Conservation (phyloP, 1,140 invertebrate genomes). For the Dufourea novaeangliae region DNA sequence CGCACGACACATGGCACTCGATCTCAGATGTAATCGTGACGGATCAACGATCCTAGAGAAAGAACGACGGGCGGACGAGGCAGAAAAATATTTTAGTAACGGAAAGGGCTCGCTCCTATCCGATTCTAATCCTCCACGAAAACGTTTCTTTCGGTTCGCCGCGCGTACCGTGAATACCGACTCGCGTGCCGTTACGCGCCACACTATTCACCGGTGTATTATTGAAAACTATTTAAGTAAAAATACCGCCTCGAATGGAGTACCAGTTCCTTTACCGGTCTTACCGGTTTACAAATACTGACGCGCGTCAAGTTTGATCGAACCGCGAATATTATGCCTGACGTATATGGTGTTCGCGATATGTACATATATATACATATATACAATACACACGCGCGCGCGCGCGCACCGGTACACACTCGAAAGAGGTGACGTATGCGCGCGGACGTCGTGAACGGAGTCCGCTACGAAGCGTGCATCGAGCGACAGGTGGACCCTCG, state of each 20-base stretch:
- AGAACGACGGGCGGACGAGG: not conserved
- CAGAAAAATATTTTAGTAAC: constrained; percentile 34
- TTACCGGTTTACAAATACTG: constrained; percentile 53
- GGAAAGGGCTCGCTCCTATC: not conserved
- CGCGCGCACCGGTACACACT: constrained; percentile 4
- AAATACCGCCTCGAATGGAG: constrained; percentile 35
- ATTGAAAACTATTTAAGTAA: constrained; percentile 46
- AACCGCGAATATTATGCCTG: constrained; percentile 57
- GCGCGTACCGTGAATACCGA: constrained; percentile 23
- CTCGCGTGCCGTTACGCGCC: constrained; percentile 37
- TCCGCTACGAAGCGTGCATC: constrained; percentile 39
- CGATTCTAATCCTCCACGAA: not conserved
- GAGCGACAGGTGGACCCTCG: constrained; percentile 65
- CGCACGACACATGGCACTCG: constrained; percentile 52
- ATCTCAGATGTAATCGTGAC: constrained; percentile 42
- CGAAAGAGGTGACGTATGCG: constrained; percentile 41
- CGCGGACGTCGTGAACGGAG: constrained; percentile 45
- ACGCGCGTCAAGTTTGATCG: constrained; percentile 60
- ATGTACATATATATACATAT: constrained; percentile 14
- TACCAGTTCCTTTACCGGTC: constrained; percentile 34
- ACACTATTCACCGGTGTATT: constrained; percentile 19
- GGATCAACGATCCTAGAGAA: constrained; percentile 32
- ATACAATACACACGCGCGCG: not conserved
- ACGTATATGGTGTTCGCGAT: constrained; percentile 46
- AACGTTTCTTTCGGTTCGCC: not conserved